Conservation (phyloP, 2,113 vertebrate species). For the Rhinolophus ferrumequinum region DNA sequence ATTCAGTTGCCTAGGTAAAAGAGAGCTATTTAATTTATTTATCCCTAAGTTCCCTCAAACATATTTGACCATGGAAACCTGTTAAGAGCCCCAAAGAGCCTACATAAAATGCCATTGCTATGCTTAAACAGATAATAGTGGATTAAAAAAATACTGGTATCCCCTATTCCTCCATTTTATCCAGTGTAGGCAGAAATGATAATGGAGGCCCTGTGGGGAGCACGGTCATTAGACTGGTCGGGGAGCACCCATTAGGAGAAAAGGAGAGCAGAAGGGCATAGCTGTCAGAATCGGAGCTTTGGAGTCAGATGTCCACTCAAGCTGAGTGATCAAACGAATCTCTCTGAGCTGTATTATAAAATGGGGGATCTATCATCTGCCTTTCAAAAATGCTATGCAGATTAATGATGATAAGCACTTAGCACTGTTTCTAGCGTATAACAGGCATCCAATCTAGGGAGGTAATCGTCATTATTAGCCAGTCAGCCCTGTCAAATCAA, state of each 20-base stretch:
- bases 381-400: not conserved
- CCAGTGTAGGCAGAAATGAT: not conserved
- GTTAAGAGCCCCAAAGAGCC: not conserved
- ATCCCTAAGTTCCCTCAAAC: not conserved
- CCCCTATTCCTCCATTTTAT: not conserved
- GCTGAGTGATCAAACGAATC: not conserved
- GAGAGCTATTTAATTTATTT: not conserved
- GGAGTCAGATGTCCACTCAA: not conserved
- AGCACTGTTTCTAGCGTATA: not conserved
- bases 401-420: not conserved
- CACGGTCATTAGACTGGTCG: not conserved
- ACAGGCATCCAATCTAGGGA: not conserved
- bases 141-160: not conserved
- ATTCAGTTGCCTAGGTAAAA: not conserved
- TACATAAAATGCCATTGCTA: constrained; percentile 15
- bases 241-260: not conserved
- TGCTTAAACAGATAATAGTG: not conserved
- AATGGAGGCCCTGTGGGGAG: accelerated
- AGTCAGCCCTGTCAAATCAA: not conserved
- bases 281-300: not conserved
- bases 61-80: not conserved
- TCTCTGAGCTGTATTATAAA: not conserved
- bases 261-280: not conserved
- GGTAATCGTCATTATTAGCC: not conserved
- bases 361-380: not conserved